Evolutionary conservation across 1,140 invertebrate genomes (phyloP).

Genomic region (Arctopsyche grandis): DNA sequence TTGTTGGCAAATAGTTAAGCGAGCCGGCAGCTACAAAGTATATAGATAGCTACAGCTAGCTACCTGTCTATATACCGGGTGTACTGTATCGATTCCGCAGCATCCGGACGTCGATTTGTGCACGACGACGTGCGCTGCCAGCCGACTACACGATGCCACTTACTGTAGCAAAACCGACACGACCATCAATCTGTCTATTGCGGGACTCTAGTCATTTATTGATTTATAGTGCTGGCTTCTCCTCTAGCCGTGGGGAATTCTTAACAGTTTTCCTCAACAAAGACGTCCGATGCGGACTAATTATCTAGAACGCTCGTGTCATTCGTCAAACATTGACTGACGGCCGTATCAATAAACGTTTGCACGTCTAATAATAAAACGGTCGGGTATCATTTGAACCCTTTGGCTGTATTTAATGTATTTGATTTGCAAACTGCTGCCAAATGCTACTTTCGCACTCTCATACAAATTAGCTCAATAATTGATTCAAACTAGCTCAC

Average conservation of each 20-base stretch:
- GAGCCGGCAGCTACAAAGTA: neutral
- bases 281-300: too few species aligned
- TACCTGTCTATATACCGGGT: too few species aligned
- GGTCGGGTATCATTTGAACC: too few species aligned
- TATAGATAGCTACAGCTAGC: neutral
- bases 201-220: neutral
- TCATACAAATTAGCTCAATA: too few species aligned
- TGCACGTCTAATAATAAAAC: too few species aligned
- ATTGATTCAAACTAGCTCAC: too few species aligned
- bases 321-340: neutral
- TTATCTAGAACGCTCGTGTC: neutral
- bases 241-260: neutral
- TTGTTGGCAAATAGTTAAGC: neutral
- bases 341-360: neutral
- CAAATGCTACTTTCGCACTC: too few species aligned
- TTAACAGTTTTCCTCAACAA: neutral
- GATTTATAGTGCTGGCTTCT: neutral
- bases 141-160: neutral
- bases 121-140: neutral
- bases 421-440: too few species aligned
- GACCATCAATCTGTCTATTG: conserved; percentile 13
- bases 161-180: neutral
- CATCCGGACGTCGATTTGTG: conserved; percentile 7
- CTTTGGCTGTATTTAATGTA: too few species aligned
- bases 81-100: neutral